A percentile compares a stretch with the other conserved stretches of the same genome.
phyloP scores from a whole-genome alignment of 1,140 invertebrate species.

The Nebria ingens region DNA sequence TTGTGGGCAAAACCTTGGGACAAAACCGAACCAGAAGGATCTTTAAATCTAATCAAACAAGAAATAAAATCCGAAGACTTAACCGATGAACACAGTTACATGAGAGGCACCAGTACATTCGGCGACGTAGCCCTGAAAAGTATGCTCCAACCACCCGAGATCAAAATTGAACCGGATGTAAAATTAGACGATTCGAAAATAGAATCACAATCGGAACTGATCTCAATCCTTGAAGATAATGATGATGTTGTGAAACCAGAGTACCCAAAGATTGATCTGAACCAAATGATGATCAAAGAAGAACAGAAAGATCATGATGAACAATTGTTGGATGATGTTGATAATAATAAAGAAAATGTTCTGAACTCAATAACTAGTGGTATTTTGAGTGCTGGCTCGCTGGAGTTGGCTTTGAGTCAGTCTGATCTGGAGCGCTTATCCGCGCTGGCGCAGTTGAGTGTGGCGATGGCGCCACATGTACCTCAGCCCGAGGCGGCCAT shows the following conservation, averaged over 20 bases:
- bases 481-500: slow-evolving; percentile 74
- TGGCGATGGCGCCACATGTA: slow-evolving; percentile 21
- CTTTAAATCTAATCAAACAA: slow-evolving; percentile 15
- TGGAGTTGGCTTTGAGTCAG: background rate
- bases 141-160: background rate
- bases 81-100: background rate
- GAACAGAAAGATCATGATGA: background rate
- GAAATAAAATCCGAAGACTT: background rate
- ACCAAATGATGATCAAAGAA: background rate
- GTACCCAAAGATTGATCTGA: background rate
- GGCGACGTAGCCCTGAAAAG: background rate
- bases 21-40: slow-evolving; percentile 37
- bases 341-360: background rate
- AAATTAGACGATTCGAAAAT: background rate
- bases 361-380: background rate
- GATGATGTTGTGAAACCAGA: background rate
- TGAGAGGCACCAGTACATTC: background rate
- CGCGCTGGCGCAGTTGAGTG: background rate
- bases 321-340: background rate
- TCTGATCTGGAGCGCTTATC: background rate
- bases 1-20: slow-evolving; percentile 79
- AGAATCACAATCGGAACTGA: background rate
- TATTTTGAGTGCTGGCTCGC: background rate
- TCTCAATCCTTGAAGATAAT: background rate
- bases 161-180: background rate